phyloP scores from a whole-genome alignment of 2,797 vertebrate genomes.

The Galagoides demidoff region DNA sequence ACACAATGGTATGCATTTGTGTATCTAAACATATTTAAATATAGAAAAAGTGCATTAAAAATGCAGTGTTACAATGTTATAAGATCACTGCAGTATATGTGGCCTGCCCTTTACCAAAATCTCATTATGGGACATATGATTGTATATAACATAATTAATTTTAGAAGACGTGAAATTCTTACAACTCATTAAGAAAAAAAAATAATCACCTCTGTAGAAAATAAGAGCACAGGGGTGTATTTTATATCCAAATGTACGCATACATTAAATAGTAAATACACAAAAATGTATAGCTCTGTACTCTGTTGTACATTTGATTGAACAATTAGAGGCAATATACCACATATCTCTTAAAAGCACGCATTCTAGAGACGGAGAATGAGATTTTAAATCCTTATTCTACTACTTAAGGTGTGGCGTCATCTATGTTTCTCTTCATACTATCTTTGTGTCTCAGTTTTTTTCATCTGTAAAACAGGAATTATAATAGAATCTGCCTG shows the following conservation, averaged over 20 bases:
- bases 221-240: background rate
- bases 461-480: background rate
- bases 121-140: background rate
- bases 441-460: background rate
- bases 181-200: background rate
- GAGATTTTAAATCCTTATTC: background rate
- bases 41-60: background rate
- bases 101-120: background rate
- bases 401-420: background rate
- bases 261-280: background rate
- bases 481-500: background rate
- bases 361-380: background rate
- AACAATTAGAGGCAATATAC: background rate
- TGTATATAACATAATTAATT: background rate
- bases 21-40: background rate
- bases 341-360: background rate
- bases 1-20: background rate
- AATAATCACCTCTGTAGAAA: background rate
- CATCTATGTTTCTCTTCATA: background rate
- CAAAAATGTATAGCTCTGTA: background rate
- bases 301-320: background rate
- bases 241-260: background rate
- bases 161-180: background rate
- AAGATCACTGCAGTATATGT: background rate
- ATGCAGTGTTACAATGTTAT: background rate